Conservation (phyloP, 2,113 vertebrate genomes). For the Strigops habroptila region DNA sequence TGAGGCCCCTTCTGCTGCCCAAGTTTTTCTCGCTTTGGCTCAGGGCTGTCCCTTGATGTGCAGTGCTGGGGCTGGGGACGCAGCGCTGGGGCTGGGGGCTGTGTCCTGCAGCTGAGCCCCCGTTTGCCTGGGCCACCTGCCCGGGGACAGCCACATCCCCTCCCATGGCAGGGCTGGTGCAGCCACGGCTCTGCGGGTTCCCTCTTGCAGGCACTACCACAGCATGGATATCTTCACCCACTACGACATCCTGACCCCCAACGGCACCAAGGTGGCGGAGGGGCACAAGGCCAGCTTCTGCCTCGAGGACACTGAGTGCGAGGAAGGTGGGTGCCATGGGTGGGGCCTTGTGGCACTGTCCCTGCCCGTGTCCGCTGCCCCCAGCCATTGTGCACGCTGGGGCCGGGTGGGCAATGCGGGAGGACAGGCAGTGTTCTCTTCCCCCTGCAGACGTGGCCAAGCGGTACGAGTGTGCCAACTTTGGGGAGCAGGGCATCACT, state of each 20-base stretch:
- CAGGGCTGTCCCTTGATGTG: background rate
- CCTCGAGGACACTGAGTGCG: constrained; percentile 92
- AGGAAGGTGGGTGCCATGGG: constrained; percentile 74
- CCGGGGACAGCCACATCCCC: background rate
- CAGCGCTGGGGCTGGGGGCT: rapidly evolving
- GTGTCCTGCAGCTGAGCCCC: background rate
- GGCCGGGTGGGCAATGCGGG: too few relatives aligned
- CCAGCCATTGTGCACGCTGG: background rate
- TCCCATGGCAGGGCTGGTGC: background rate
- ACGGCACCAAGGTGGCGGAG: constrained; percentile 92
- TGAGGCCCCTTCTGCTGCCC: background rate
- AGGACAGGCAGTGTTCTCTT: background rate
- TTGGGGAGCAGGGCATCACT: constrained; percentile 97
- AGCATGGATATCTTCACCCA: constrained; percentile 99
- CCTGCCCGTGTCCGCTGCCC: background rate
- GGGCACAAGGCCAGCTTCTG: constrained; percentile 99
- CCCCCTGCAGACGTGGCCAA: constrained; percentile 84
- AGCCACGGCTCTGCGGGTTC: rapidly evolving
- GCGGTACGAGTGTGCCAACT: constrained; percentile 96
- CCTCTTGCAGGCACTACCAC: constrained; percentile 89
- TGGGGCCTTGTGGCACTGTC: rapidly evolving
- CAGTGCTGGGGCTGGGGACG: too few relatives aligned
- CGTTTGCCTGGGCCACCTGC: background rate
- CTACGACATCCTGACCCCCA: constrained; percentile 90
- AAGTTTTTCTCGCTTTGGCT: background rate